Conservation (phyloP, 1,140 invertebrate genomes). For the Scaptomyza pallida region DNA sequence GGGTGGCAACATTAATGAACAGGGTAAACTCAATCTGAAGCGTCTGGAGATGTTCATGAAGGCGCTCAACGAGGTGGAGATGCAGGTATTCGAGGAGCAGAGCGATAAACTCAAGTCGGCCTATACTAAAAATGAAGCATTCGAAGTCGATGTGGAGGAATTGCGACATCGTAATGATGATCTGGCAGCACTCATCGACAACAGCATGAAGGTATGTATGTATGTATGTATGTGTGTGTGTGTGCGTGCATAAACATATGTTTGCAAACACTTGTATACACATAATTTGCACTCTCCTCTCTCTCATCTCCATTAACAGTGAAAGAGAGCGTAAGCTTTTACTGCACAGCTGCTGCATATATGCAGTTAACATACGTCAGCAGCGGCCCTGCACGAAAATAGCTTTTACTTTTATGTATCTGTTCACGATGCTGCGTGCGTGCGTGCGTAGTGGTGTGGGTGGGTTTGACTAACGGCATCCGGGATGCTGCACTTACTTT, state of each 20-base stretch:
- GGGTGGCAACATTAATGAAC: conserved; percentile 96
- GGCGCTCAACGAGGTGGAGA: conserved; percentile 91
- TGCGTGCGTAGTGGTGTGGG: no score
- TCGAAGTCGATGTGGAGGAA: conserved; percentile 63
- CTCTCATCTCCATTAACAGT: no score
- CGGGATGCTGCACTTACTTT: no score
- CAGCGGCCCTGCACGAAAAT: no score
- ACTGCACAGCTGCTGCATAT: no score
- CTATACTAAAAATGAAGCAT: conserved; percentile 88
- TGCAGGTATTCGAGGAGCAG: conserved; percentile 93
- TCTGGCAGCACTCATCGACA: conserved; percentile 61
- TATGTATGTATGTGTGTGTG: conserved; percentile 2
- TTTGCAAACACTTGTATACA: no score
- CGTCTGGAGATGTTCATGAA: conserved; percentile 95
- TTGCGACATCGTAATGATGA: conserved; percentile 66
- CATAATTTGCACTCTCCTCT: no score
- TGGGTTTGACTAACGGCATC: no score
- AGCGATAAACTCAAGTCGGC: conserved; percentile 95
- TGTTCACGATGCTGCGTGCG: no score
- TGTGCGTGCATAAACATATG: conserved; percentile 46
- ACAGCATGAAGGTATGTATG: conserved; percentile 56
- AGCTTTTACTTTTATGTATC: no score
- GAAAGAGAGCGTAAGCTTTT: no score
- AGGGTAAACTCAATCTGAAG: conserved; percentile 91
- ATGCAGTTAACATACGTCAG: no score